Evolutionary conservation across 2,113 vertebrate species (phyloP), one percentile per base, ranked within the genome.

Genomic region (Stigmatopora nigra): DNA sequence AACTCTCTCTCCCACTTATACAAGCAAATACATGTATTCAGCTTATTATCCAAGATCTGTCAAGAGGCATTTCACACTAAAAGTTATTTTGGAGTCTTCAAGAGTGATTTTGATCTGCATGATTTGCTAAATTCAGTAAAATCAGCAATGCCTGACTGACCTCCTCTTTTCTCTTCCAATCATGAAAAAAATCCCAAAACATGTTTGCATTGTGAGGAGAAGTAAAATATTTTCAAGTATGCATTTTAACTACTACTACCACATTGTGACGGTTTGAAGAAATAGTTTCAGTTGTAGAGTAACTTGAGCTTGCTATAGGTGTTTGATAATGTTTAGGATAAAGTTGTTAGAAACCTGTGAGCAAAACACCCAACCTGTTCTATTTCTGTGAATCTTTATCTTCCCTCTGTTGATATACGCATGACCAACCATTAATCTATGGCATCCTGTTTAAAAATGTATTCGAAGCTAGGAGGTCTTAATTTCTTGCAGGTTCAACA

Each of bases 11-110:
- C 55, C 25, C 55, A 16, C 75, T 67, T 78, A 70, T 72, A 10
- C 38, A 41, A 13, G 12, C 65, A 59, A 72, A 69, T 70, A 73
- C 76, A 77, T 72, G 65, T 79, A 69, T 72, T 75, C 38, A 22
- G 75, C 76, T 85, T 84, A 83, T 89, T 89, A 88, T 89, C 84
- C 84, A 82, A 87, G 85, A 91, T 91, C 92, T 91, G 86, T 91
- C 89, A 92, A 90, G 91, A 91, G 89, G 81, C 83, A 88, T 93
- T 91, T 92, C 87, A 89, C 89, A 89, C 81, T 88, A 89, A 88
- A 86, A 91, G 85, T 85, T 89, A 89, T 85, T 90, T 89, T 88
- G 87, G 71, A 80, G 80, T 86, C 87, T 92, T 92, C 89, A 91
- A 88, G 92, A 89, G 53, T 78, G 85, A 76, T 90, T 86, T 87